Percentiles rank a stretch among this genome's conserved stretches.
These are phyloP conservation scores for Melanchra persicariae DNA, from an alignment of 2,888 invertebrate genomes.

Conservation along the genomic window DNA sequence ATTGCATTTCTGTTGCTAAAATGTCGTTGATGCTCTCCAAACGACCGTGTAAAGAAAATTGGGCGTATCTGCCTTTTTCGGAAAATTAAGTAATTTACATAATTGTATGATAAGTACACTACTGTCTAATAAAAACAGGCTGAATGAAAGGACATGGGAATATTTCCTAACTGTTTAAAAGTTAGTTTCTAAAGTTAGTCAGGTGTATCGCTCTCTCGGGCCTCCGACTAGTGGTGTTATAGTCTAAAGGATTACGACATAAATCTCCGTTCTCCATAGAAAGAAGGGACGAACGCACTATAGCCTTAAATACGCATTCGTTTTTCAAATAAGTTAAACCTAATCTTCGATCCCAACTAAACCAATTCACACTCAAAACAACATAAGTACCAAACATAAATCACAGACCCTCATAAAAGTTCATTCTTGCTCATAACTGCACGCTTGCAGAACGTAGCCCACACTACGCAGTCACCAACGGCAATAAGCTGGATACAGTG, in stretches of 20 bases:
- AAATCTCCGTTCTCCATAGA: too few relatives aligned
- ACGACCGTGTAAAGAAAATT: background rate
- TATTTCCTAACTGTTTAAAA: too few relatives aligned
- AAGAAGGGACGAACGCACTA: too few relatives aligned
- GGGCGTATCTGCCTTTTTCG: background rate
- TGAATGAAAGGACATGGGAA: too few relatives aligned
- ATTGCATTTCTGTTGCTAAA: constrained; percentile 60
- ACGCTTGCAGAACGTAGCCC: constrained; percentile 45
- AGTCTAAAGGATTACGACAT: too few relatives aligned
- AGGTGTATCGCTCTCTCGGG: too few relatives aligned
- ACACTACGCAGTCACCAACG: constrained; percentile 42
- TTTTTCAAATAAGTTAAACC: background rate
- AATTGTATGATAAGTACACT: too few relatives aligned
- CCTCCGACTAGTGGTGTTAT: too few relatives aligned
- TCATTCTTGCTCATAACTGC: constrained; percentile 48
- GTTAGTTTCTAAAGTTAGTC: too few relatives aligned
- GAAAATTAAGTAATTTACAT: background rate
- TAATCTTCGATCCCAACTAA: constrained; percentile 1
- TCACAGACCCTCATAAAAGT: constrained; percentile 49
- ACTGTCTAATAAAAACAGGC: too few relatives aligned
- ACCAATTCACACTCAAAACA: constrained; percentile 3
- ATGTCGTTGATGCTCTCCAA: constrained; percentile 57
- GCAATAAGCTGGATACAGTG: constrained; percentile 64
- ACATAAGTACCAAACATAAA: constrained; percentile 43
- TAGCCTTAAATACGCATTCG: too few relatives aligned